Evolutionary conservation across 2,113 vertebrate genomes (phyloP), one percentile per base, ranked within the genome.

Genomic region (Lichenostomus cassidix): DNA sequence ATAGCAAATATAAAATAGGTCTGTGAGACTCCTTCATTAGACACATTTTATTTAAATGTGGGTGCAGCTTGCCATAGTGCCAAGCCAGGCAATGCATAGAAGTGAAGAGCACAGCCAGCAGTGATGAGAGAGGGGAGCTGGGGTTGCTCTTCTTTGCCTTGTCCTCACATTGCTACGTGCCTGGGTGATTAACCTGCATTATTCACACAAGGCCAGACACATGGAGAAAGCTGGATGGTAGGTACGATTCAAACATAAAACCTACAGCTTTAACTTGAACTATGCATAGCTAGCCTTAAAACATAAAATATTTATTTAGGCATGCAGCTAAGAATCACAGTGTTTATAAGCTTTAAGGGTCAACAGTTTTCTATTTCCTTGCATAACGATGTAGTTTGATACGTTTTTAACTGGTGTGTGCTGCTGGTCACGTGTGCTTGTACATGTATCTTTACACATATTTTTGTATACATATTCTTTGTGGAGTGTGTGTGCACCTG

Each of bases 201-300:
- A 39, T 35, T 94, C 74, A 60, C 46, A 71, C 47, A 62, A 56
- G 23, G 15, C 56, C 49, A 42, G 60, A 76, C 60, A 75, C 64
- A 65, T 0, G 0, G 15, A 74, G 33, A 68, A 53, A 18, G 49
- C 25, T 42, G 37, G 44, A 59, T 0, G 1, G 37, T 65, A 70
- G 55, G 63, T 56, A 47, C 2, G 4, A 81, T 81, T 56, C 75
- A 86, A 81, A 58, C 22, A 56, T 55, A 71, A 90, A 81, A 42
- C 56, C 56, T 67, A 68, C 35, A 83, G 21, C n/a, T 73, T 94
- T 83, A 76, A 67, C 33, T 65, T 71, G 47, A 53, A 22, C 60
- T 44, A 46, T 39, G 41, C 56, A 46, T 39, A 82, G 41, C 8
- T 50, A 93, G 93, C 80, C 73, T 91, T 92, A 87, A 96, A 94